These are phyloP conservation scores for Sylvilagus bachmani DNA, from an alignment of 2,113 vertebrate species.

Conservation along the genomic window DNA sequence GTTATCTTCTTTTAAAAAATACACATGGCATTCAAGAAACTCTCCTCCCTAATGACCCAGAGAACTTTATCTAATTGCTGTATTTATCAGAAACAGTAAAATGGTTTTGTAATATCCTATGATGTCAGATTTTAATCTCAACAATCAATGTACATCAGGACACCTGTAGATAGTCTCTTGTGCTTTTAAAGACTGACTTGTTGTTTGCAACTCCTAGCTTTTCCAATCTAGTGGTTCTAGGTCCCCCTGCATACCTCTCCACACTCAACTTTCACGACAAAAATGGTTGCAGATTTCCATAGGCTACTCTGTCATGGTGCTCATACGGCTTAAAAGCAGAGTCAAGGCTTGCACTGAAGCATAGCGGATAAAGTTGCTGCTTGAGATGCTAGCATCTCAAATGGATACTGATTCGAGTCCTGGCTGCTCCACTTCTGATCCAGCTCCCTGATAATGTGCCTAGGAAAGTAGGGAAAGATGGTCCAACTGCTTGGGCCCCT, in stretches of 20 bases:
- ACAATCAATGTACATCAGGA: not conserved
- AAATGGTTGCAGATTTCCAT: not conserved
- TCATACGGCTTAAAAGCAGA: not conserved
- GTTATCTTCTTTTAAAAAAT: not conserved
- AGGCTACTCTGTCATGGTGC: not conserved
- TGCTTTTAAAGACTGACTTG: not conserved
- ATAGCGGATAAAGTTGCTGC: too few relatives aligned
- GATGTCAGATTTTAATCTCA: not conserved
- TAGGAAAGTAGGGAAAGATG: too few relatives aligned
- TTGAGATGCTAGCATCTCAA: too few relatives aligned
- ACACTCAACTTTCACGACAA: not conserved
- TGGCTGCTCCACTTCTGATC: too few relatives aligned
- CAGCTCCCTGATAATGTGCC: too few relatives aligned
- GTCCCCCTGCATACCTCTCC: not conserved
- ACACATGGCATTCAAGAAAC: not conserved
- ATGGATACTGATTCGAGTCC: too few relatives aligned
- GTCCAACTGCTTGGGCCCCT: too few relatives aligned
- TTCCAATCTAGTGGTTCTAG: not conserved
- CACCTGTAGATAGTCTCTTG: not conserved
- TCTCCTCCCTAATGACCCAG: not conserved
- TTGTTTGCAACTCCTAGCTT: not conserved
- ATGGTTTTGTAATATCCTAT: not conserved
- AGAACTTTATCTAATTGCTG: not conserved
- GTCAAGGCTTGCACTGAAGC: too few relatives aligned
- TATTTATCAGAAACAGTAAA: not conserved